Percentiles rank a stretch among this genome's conserved stretches.
phyloP scores from a whole-genome alignment of 2,888 invertebrate genomes.

The Taphrorychus bicolor region DNA sequence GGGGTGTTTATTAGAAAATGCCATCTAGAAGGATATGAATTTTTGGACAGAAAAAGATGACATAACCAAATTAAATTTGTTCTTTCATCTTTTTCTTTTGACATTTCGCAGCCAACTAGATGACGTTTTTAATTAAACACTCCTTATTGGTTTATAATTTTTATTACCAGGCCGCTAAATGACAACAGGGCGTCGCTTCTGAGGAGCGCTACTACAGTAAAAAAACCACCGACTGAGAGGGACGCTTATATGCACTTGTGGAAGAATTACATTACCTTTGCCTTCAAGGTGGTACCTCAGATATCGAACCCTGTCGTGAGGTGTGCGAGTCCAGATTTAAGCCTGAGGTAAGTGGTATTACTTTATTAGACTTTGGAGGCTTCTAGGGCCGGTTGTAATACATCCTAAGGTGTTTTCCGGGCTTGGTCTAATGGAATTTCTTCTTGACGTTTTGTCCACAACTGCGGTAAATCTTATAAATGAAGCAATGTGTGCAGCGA shows the following conservation, averaged over 20 bases:
- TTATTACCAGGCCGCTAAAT: conserved; percentile 89
- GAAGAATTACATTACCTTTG: conserved; percentile 97
- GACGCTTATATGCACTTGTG: conserved; percentile 96
- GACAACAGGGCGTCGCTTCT: conserved; percentile 95
- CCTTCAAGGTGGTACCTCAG: conserved; percentile 94
- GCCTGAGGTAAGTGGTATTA: conserved; percentile 75
- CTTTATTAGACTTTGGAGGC: no score
- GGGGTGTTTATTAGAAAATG: not conserved
- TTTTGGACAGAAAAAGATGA: no score
- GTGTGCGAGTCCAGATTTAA: conserved; percentile 92
- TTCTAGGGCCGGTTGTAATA: no score
- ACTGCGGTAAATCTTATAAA: not conserved
- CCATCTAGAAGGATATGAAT: no score
- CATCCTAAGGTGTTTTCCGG: no score
- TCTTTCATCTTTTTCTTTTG: no score
- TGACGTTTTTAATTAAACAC: no score
- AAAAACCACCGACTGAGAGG: conserved; percentile 91
- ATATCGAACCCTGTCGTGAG: conserved; percentile 85
- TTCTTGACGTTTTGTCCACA: not conserved
- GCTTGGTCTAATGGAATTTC: no score
- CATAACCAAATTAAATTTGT: no score
- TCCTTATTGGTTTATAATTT: conserved; percentile 7
- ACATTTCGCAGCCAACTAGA: no score
- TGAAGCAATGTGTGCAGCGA: no score
- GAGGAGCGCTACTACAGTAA: conserved; percentile 84